Percentiles rank a stretch among this genome's conserved stretches.
Conservation (phyloP, 2,797 vertebrate genomes). For the Pantherophis alleghaniensis region DNA sequence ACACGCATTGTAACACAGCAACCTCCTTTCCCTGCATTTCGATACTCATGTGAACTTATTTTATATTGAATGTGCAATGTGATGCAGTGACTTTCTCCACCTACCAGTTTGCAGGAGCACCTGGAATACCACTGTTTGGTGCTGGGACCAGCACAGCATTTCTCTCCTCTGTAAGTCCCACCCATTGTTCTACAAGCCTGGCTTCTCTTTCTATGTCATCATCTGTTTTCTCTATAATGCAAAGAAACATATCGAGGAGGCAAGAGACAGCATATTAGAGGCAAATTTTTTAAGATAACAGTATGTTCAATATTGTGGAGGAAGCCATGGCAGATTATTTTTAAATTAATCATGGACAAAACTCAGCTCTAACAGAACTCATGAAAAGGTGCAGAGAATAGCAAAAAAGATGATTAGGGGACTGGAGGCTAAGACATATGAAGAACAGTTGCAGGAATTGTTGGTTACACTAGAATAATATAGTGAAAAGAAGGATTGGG, state of each 20-base stretch:
- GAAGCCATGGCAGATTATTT: neutral
- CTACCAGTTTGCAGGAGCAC: conserved; percentile 93
- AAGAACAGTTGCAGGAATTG: neutral
- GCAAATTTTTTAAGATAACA: neutral
- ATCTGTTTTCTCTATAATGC: conserved; percentile 85
- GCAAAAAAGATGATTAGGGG: neutral
- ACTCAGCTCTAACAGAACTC: neutral
- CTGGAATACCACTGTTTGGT: conserved; percentile 91
- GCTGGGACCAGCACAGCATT: conserved; percentile 94
- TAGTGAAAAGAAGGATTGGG: neutral
- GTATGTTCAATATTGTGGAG: neutral
- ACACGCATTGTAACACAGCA: neutral
- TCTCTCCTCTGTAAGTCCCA: conserved; percentile 93
- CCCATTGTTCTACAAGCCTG: conserved; percentile 95
- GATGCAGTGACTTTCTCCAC: conserved; percentile 2
- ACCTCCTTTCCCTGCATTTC: neutral
- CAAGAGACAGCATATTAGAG: neutral
- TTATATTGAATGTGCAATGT: neutral
- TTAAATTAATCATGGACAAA: neutral
- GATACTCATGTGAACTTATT: neutral
- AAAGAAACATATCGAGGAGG: neutral
- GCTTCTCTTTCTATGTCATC: conserved; percentile 93
- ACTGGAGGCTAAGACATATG: neutral
- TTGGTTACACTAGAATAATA: neutral
- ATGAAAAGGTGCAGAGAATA: neutral